Evolutionary conservation across 1,140 invertebrate species (phyloP).

Genomic region (Drosophila azteca): DNA sequence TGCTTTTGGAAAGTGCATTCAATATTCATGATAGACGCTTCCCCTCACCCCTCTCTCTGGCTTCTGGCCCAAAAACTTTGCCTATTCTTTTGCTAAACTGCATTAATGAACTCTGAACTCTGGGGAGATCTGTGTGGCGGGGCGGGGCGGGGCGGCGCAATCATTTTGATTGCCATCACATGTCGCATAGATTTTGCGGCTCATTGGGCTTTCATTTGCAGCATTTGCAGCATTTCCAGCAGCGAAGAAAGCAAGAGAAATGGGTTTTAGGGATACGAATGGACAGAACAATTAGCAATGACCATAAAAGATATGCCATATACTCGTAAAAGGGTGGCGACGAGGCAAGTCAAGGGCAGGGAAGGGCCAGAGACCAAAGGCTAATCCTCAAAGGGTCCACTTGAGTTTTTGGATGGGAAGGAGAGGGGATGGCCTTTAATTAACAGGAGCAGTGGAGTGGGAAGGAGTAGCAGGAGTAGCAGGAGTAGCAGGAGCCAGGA

Average conservation of each 20-base stretch:
- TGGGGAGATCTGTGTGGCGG: neutral
- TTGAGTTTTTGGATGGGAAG: constrained; percentile 45
- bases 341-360: too few relatives aligned
- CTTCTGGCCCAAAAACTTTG: constrained; percentile 39
- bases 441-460: constrained; percentile 37
- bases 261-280: constrained; percentile 3
- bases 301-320: constrained; percentile 69
- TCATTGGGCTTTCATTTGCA: constrained; percentile 54
- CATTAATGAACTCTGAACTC: constrained; percentile 64
- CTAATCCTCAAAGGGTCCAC: constrained; percentile 64
- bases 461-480: neutral
- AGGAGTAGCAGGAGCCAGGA: neutral
- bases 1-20: neutral
- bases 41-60: neutral
- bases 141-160: constrained; percentile 35
- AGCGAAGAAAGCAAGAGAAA: constrained; percentile 8
- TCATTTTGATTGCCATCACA: constrained; percentile 77
- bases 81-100: constrained; percentile 66
- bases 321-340: neutral
- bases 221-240: too few relatives aligned
- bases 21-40: neutral
- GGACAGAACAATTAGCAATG: constrained; percentile 67
- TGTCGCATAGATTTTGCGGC: constrained; percentile 77
- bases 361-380: constrained; percentile 38
- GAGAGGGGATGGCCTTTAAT: constrained; percentile 58